Conservation (phyloP, 2,797 vertebrate species). For the Apogon talboti region DNA sequence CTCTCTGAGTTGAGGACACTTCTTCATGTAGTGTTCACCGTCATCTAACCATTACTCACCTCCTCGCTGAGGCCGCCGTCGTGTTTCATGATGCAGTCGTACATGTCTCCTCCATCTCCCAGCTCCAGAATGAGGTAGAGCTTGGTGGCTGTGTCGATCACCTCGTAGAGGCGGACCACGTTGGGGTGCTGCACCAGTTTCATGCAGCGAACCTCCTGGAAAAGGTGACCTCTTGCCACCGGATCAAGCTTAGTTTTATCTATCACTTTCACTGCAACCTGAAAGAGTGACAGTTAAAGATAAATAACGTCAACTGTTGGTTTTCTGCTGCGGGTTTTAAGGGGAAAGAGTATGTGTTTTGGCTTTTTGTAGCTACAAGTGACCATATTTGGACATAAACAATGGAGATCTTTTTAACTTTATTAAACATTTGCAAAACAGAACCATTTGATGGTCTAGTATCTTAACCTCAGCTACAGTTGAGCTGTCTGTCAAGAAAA, state of each 20-base stretch:
- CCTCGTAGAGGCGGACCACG: constrained; percentile 97
- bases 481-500: too few relatives aligned
- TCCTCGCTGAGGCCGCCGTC: constrained; percentile 96
- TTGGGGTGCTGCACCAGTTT: constrained; percentile 99
- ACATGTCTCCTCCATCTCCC: constrained; percentile 99
- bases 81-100: constrained; percentile 99
- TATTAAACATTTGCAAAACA: too few relatives aligned
- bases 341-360: too few relatives aligned
- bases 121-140: constrained; percentile 98
- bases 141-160: constrained; percentile 98
- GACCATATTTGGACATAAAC: too few relatives aligned
- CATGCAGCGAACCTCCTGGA: constrained; percentile 99
- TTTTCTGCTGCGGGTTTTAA: too few relatives aligned
- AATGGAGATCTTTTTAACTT: too few relatives aligned
- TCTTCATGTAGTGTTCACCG: not conserved
- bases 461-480: too few relatives aligned
- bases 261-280: constrained; percentile 98
- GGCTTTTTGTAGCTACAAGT: too few relatives aligned
- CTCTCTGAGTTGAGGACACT: not conserved
- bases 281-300: constrained; percentile 2
- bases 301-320: not conserved
- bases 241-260: constrained; percentile 98
- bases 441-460: too few relatives aligned
- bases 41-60: constrained; percentile 61
- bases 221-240: constrained; percentile 94